These are phyloP conservation scores for Poeciliopsis prolifica DNA, from an alignment of 2,113 vertebrate genomes.

Conservation along the genomic window DNA sequence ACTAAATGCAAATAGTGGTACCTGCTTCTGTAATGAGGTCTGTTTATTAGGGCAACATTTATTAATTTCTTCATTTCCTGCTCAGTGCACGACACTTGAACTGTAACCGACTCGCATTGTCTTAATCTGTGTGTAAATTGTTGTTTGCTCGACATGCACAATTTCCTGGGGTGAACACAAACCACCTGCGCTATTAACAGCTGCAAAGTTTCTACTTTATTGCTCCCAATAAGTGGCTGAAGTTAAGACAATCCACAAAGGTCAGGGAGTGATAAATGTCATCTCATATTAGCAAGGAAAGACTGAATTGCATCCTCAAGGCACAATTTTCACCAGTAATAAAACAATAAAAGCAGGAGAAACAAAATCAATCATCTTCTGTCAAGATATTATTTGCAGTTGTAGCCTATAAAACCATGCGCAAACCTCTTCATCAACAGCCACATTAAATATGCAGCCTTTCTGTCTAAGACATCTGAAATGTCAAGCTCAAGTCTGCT, in stretches of 20 bases:
- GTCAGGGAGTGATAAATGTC: slow-evolving; percentile 45
- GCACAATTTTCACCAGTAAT: slow-evolving; percentile 20
- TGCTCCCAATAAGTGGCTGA: slow-evolving; percentile 45
- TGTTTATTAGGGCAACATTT: slow-evolving; percentile 28
- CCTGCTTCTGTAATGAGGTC: slow-evolving; percentile 14
- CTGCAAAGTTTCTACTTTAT: slow-evolving; percentile 36
- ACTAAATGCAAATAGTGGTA: slow-evolving; percentile 27
- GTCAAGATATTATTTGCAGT: slow-evolving; percentile 14
- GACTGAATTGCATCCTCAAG: slow-evolving; percentile 6
- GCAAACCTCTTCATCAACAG: slow-evolving; percentile 2
- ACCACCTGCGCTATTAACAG: slow-evolving; percentile 30
- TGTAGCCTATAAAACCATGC: not conserved
- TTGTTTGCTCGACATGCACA: slow-evolving; percentile 59
- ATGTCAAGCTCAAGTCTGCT: slow-evolving; percentile 26
- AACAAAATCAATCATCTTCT: not conserved
- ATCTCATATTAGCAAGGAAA: slow-evolving; percentile 45
- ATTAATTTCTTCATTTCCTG: slow-evolving; percentile 19
- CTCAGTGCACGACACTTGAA: slow-evolving; percentile 41
- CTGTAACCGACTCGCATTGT: slow-evolving; percentile 42
- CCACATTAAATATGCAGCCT: not conserved
- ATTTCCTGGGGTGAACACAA: slow-evolving; percentile 68
- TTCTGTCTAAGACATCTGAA: slow-evolving; percentile 7
- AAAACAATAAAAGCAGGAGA: slow-evolving; percentile 6
- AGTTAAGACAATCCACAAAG: slow-evolving; percentile 48
- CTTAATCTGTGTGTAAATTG: slow-evolving; percentile 23